Base-by-base conservation (phyloP, 2,888 invertebrate species). In the Spilarctia lutea region DNA sequence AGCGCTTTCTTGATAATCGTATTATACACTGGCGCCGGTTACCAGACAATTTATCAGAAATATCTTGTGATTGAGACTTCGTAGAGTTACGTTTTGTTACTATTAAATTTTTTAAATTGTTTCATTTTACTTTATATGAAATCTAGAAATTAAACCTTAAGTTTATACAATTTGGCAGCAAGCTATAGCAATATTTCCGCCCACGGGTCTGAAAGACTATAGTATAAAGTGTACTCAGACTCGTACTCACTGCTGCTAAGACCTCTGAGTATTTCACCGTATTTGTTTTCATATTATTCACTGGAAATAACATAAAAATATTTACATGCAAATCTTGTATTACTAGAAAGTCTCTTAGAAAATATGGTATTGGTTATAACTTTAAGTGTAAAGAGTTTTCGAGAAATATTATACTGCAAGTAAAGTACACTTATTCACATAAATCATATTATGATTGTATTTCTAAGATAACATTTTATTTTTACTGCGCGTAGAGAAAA, bases 381-480 rank as follows among this genome's bases (percentile, higher is more conserved):
- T 48, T 68, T 48, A 52, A 27, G 45, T 48, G 48, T 42, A 73
- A 72, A 73, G 67, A 72, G 56, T 69, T 72, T 39, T 33, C 66
- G 33, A 71, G 73, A 76, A 73, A 73, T 73, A 42, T 35, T 75
- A 66, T 73, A 48, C 72, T 71, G 68, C 56, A 68, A 71, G 71
- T 71, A 56, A 45, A 74, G n/a, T 56, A 71, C 33, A 33, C 27
- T 27, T 67, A n/a, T 60, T 71, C 42, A 68, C 73, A 74, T 76
- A 71, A 76, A 76, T 76, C 76, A 74, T 74, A 71, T 73, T 73
- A 65, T 68, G 76, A 76, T 76, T 74, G 76, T 76, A 74, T 60
- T 79, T 77, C 72, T 65, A 48, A 18, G 72, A 75, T 65, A 66
- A 73, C 73, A 65, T 65, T 33, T 81, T 76, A 75, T 66, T 67